Evolutionary conservation across 2,113 vertebrate species (phyloP), one percentile per base, ranked within the genome.

Genomic region (Ia io): DNA sequence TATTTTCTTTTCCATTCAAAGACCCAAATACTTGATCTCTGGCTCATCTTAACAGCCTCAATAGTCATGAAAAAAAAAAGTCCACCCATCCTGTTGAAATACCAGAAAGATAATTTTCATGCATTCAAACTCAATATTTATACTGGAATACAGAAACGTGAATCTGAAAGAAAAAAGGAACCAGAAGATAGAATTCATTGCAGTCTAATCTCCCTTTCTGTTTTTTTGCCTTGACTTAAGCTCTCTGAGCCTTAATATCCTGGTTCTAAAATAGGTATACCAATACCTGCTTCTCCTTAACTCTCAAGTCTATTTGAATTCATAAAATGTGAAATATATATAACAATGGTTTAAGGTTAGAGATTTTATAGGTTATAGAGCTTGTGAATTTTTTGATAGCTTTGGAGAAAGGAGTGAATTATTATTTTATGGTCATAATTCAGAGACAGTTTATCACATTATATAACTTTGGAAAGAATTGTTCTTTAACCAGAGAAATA

Each of bases 401-500:
- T 96, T 94, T 92, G 63, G 56, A 96, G 88, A 94, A 90, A 93
- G 78, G 79, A 79, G n/a, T 63, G 85, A 92, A 94, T 96, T 84
- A 87, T 69, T 95, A 56, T 84, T 95, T 95, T 94, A 95, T 78
- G n/a, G 73, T 51, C 82, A 93, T 89, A 92, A 95, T 88, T 95
- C 73, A 85, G 84, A 84, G 84, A 80, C 76, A 92, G 70, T 87
- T 96, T 94, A 96, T 96, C 73, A 88, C 79, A 84, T 95, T 93
- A 53, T 76, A 61, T 25, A 92, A 78, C 71, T 92, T 93, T 90
- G 49, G 90, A 95, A 90, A 89, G 65, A 87, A 95, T 37, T 95
- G 92, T 85, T 92, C 70, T 97, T 93, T 96, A 91, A 80, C 44
- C 79, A 84, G 79, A 90, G 53, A 93, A 94, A 95, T 92, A 88